Conservation (phyloP, 2,797 vertebrate genomes). For the Chiroxiphia lanceolata region DNA sequence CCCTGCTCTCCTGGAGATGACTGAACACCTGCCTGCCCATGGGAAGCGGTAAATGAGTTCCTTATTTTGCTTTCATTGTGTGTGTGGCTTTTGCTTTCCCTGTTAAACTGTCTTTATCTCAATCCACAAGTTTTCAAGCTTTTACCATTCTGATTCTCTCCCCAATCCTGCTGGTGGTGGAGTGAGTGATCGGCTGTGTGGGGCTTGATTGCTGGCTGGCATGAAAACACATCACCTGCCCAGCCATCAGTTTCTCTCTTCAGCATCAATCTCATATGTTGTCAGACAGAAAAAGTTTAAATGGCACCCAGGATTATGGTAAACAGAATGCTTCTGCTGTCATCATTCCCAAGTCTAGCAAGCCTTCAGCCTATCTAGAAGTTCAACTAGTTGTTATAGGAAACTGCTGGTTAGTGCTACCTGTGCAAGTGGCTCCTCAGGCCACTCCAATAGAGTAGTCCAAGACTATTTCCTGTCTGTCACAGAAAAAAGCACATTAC, state of each 20-base stretch:
- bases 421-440: background rate
- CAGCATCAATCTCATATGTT: background rate
- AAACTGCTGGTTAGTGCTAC: background rate
- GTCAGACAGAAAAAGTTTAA: background rate
- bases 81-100: background rate
- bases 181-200: background rate
- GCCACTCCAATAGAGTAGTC: background rate
- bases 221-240: background rate
- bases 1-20: background rate
- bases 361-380: background rate
- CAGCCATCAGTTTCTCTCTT: background rate
- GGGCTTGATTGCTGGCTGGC: too few species aligned
- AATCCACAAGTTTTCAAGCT: background rate
- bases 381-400: background rate
- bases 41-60: background rate
- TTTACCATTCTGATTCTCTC: background rate
- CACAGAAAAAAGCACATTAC: rapidly evolving
- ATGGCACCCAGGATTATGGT: background rate
- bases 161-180: background rate
- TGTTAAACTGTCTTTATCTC: background rate
- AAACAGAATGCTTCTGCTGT: background rate
- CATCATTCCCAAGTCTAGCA: background rate
- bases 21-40: background rate
- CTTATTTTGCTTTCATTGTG: background rate
- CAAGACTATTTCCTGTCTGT: background rate